Conservation (phyloP, 2,888 invertebrate genomes). For the Himalopsyche tibetana region DNA sequence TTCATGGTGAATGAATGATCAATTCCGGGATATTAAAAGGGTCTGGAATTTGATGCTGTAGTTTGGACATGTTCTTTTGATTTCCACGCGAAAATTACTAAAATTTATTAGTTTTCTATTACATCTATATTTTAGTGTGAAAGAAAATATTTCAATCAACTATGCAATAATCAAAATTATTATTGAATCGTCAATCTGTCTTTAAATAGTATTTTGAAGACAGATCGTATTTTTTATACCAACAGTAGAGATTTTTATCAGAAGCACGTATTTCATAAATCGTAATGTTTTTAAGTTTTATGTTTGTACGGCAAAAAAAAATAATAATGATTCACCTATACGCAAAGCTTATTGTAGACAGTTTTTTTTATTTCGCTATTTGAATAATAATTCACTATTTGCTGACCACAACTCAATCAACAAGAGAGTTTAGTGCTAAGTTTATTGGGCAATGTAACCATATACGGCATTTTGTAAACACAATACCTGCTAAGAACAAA, state of each 20-base stretch:
- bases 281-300: neutral
- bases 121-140: no score
- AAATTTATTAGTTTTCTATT: no score
- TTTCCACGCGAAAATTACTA: no score
- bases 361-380: neutral
- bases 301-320: neutral
- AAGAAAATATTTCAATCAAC: no score
- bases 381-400: constrained; percentile 1
- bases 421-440: neutral
- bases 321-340: neutral
- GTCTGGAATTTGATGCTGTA: no score
- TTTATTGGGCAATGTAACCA: no score
- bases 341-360: neutral
- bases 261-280: constrained; percentile 30
- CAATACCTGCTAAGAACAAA: no score
- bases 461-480: no score
- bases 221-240: neutral
- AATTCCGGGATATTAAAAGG: no score
- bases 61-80: no score
- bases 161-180: no score
- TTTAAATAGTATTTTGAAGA: constrained; percentile 1
- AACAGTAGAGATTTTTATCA: neutral
- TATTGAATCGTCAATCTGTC: neutral
- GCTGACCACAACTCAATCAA: constrained; percentile 12
- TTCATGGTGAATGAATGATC: no score